Evolutionary conservation across 1,140 invertebrate species (phyloP).

Genomic region (Achroia grisella): DNA sequence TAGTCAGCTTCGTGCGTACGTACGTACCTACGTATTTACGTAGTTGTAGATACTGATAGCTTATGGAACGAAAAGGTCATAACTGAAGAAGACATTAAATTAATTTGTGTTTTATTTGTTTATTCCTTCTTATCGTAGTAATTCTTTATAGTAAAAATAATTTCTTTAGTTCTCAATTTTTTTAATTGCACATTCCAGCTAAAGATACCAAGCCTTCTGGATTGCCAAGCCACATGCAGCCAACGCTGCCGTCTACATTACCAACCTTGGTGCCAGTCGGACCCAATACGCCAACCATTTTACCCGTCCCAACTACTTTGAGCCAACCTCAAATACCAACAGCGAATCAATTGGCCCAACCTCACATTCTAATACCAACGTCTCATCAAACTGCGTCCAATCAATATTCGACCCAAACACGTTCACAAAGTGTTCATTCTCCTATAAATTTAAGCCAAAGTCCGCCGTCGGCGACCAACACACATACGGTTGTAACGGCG

Average conservation of each 20-base stretch:
- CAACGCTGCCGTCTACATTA: slow-evolving; percentile 26
- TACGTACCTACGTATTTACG: too few species aligned
- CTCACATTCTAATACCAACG: background rate
- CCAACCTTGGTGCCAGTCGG: slow-evolving; percentile 41
- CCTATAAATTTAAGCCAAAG: slow-evolving; percentile 29
- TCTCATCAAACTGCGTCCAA: background rate
- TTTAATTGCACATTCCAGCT: slow-evolving; percentile 20
- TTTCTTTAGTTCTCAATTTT: slow-evolving; percentile 2
- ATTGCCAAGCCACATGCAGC: slow-evolving; percentile 42
- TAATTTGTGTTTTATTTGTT: too few species aligned
- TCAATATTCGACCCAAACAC: background rate
- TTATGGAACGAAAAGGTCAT: too few species aligned
- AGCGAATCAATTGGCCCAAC: slow-evolving; percentile 11
- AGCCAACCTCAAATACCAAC: background rate
- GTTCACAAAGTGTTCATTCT: slow-evolving; percentile 10
- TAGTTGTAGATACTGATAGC: too few species aligned
- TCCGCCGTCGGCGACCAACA: slow-evolving; percentile 12
- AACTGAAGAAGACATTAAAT: too few species aligned
- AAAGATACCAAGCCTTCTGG: slow-evolving; percentile 35
- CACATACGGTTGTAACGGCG: slow-evolving; percentile 31
- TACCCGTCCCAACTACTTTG: background rate
- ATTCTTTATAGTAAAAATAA: slow-evolving; percentile 3
- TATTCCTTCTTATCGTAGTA: too few species aligned
- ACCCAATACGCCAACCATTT: slow-evolving; percentile 18
- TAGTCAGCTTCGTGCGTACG: too few species aligned